Evolutionary conservation across 1,140 invertebrate species (phyloP).

Genomic region (Cherax destructor): DNA sequence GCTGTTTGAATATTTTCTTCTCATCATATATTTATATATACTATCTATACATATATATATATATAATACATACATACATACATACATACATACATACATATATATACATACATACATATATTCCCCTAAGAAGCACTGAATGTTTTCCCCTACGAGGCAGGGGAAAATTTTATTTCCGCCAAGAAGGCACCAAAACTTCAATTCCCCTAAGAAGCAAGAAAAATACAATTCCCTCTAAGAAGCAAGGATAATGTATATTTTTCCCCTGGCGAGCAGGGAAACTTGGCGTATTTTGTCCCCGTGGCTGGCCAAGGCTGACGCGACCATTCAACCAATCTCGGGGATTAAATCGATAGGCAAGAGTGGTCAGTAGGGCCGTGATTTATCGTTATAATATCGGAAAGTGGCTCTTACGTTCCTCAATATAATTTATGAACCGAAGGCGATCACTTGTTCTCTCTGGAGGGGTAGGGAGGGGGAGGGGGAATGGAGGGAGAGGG

Average conservation of each 20-base stretch:
- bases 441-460: slow-evolving; percentile 55
- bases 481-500: neutral
- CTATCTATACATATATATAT: no score
- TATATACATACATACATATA: no score
- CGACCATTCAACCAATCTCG: slow-evolving; percentile 45
- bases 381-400: slow-evolving; percentile 66
- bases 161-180: no score
- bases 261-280: neutral
- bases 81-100: no score
- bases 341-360: slow-evolving; percentile 54
- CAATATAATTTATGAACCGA: slow-evolving; percentile 54
- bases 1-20: no score
- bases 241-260: neutral
- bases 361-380: slow-evolving; percentile 59
- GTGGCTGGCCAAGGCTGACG: neutral
- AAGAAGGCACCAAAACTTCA: no score
- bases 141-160: no score
- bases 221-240: no score
- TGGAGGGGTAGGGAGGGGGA: neutral
- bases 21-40: no score
- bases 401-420: slow-evolving; percentile 62
- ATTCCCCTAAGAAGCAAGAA: no score
- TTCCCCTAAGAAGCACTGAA: no score
- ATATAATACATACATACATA: no score
- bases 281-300: slow-evolving; percentile 24